A percentile compares a stretch with the other conserved stretches of the same genome.
phyloP scores from a whole-genome alignment of 2,888 invertebrate species.

The Invenusta paracnida region DNA sequence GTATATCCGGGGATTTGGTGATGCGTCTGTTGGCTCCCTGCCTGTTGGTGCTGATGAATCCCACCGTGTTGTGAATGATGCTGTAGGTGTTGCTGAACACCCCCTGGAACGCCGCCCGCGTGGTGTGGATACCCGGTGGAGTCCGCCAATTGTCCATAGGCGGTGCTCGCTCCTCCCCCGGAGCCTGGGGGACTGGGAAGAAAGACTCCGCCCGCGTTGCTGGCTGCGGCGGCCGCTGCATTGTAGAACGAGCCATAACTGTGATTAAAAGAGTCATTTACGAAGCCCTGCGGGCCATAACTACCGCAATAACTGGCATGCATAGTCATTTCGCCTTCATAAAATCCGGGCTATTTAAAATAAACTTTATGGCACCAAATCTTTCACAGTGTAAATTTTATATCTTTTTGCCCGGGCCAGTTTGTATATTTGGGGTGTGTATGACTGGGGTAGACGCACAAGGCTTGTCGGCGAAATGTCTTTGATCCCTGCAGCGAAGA shows the following conservation, averaged over 20 bases:
- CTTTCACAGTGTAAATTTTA: constrained; percentile 22
- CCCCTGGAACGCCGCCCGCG: background rate
- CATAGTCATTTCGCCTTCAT: constrained; percentile 26
- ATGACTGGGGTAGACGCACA: background rate
- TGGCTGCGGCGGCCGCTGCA: background rate
- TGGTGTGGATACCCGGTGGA: background rate
- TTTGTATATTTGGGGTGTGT: no score
- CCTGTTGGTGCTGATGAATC: background rate
- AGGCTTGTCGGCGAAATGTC: constrained; percentile 4
- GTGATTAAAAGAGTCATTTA: constrained; percentile 23
- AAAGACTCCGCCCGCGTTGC: background rate
- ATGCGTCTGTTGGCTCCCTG: background rate
- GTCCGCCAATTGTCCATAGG: background rate
- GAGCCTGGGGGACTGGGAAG: background rate
- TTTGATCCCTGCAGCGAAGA: background rate
- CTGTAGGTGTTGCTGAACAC: background rate
- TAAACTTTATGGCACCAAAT: constrained; percentile 21
- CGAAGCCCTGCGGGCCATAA: constrained; percentile 22
- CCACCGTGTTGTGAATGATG: background rate
- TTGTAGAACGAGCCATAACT: constrained; percentile 7
- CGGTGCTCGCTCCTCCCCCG: background rate
- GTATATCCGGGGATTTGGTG: background rate
- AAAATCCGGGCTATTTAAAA: background rate
- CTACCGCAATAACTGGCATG: constrained; percentile 21
- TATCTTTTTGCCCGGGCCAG: constrained; percentile 13